Conservation (phyloP, 2,797 vertebrate species). For the Leuciscus waleckii region DNA sequence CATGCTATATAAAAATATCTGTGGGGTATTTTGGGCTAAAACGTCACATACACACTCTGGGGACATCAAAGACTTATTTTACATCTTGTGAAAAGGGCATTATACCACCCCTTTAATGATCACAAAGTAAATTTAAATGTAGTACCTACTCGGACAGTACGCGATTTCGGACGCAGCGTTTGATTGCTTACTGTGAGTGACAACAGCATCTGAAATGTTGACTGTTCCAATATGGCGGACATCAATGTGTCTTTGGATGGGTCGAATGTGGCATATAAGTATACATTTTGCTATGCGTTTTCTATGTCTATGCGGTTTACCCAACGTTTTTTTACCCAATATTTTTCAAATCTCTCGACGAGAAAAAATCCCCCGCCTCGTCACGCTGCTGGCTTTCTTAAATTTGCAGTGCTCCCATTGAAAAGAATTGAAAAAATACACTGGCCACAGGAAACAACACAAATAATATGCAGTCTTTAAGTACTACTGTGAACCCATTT, state of each 20-base stretch:
- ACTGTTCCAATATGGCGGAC: background rate
- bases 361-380: background rate
- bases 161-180: background rate
- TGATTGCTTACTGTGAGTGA: background rate
- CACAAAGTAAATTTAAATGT: background rate
- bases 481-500: background rate
- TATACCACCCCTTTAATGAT: background rate
- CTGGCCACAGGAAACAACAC: background rate
- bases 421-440: background rate
- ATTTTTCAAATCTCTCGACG: background rate
- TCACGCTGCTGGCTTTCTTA: background rate
- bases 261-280: background rate
- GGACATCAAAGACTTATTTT: too few relatives aligned
- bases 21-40: too few relatives aligned
- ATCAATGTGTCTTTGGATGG: background rate
- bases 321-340: background rate
- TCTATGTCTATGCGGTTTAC: background rate
- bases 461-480: background rate
- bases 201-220: background rate
- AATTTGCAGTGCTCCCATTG: background rate
- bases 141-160: background rate
- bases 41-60: too few relatives aligned
- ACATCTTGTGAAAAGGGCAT: too few relatives aligned
- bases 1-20: too few relatives aligned
- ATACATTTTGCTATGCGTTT: background rate